Evolutionary conservation across 2,888 invertebrate genomes (phyloP).

Genomic region (Hydrotaea diabolus): DNA sequence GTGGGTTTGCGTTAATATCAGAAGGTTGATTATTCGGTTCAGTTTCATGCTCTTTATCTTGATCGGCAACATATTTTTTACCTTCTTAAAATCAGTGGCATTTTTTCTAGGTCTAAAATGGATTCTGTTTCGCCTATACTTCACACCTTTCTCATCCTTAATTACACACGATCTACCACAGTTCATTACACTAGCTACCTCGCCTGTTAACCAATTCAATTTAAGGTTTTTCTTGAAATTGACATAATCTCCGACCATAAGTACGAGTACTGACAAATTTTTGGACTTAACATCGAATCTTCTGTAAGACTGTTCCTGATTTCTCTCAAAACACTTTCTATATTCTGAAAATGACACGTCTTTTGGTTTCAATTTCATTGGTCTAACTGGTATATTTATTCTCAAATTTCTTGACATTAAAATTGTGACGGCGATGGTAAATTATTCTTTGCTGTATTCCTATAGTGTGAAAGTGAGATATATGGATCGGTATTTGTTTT

Average conservation of each 20-base stretch:
- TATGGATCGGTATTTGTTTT: constrained; percentile 27
- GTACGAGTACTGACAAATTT: not conserved
- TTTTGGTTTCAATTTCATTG: not conserved
- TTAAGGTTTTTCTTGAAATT: constrained; percentile 21
- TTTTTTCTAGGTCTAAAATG: constrained; percentile 12
- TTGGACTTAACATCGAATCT: not conserved
- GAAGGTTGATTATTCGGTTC: not conserved
- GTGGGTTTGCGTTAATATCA: not conserved
- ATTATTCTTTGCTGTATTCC: constrained; percentile 11
- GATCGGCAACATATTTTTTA: not conserved
- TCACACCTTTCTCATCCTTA: constrained; percentile 23
- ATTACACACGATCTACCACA: constrained; percentile 32
- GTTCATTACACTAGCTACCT: constrained; percentile 8
- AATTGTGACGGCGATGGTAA: constrained; percentile 24
- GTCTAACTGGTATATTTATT: constrained; percentile 6
- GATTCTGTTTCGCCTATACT: constrained; percentile 35
- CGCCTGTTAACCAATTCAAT: constrained; percentile 25
- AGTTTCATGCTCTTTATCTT: not conserved
- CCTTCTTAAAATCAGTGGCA: not conserved
- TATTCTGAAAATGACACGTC: not conserved
- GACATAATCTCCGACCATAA: not conserved
- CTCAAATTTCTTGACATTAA: constrained; percentile 28
- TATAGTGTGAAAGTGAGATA: constrained; percentile 14
- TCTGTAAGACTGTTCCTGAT: constrained; percentile 18
- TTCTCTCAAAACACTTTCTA: constrained; percentile 2